phyloP scores from a whole-genome alignment of 1,140 invertebrate genomes.

The Pteromalus puparum region DNA sequence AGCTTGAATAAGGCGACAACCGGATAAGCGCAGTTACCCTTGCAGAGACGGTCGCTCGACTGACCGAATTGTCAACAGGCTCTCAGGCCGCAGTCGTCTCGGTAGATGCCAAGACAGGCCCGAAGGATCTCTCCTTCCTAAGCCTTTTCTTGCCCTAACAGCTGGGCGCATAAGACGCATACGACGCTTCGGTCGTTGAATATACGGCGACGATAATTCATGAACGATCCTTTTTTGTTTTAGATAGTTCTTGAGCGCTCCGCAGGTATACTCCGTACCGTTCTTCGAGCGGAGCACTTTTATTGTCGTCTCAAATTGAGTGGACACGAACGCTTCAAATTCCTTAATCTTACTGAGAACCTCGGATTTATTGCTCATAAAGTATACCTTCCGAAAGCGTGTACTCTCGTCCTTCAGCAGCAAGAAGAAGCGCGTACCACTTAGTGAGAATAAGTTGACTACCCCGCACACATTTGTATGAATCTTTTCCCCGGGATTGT shows the following conservation, averaged over 20 bases:
- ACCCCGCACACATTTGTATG: slow-evolving; percentile 5
- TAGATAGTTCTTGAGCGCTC: background rate
- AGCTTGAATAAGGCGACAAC: too few species aligned
- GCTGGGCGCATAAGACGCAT: too few species aligned
- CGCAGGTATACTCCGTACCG: slow-evolving; percentile 32
- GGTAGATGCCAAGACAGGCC: too few species aligned
- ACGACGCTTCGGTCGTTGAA: too few species aligned
- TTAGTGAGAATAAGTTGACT: slow-evolving; percentile 20
- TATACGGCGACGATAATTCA: too few species aligned
- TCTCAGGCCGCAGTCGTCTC: too few species aligned
- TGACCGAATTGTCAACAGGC: too few species aligned
- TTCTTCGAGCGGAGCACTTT: slow-evolving; percentile 28
- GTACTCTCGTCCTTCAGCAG: slow-evolving; percentile 32
- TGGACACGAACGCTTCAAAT: slow-evolving; percentile 17
- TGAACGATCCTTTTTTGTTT: background rate
- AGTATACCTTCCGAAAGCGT: slow-evolving; percentile 23
- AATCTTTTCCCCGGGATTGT: too few species aligned
- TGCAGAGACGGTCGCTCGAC: too few species aligned
- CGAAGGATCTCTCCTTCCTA: too few species aligned
- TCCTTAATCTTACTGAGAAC: background rate
- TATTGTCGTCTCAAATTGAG: slow-evolving; percentile 10
- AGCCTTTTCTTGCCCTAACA: too few species aligned
- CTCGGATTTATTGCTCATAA: slow-evolving; percentile 34
- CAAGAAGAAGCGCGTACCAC: slow-evolving; percentile 21
- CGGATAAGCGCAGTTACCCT: too few species aligned